Evolutionary conservation across 2,888 invertebrate genomes (phyloP), one percentile per base, ranked within the genome.

Genomic region (Ceratothoa steindachneri): DNA sequence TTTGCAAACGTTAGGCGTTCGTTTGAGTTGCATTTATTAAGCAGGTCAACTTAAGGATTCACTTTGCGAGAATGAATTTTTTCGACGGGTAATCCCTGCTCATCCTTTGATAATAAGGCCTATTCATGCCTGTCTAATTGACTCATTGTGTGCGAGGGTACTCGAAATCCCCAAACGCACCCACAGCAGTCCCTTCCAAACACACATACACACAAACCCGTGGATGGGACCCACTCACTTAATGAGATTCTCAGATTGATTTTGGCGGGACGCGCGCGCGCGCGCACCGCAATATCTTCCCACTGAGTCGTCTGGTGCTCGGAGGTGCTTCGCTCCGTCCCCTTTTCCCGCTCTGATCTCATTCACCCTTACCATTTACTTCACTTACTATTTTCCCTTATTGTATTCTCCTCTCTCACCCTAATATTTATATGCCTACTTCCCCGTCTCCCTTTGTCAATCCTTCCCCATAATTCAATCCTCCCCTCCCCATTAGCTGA

Each of bases 341-440:
- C 3, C 24, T 60, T 24, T 24, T 24, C 60, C 24, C 24, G 24
- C 22, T 60, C 27, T 60, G 60, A 60, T 60, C 60, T 60, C 60
- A 2, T 60, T 60, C 24, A 60, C 60, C 60, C 60, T 60, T 24
- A 60, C 12, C 60, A 60, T 60, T 60, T 60, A 60, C 60, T 60
- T 60, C 60, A 60, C 60, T 60, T 60, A 60, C 27, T 24, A 24
- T 60, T 60, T 60, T 60, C 27, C 60, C 3, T 60, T 60, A 2
- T 24, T 7, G n/a, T 24, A 24, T 60, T 15, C 22, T 24, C 24
- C 60, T 60, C 60, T 22, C 60, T 60, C 60, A 24, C 60, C 60
- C 60, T 60, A 60, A 60, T 60, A 60, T 60, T 60, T 60, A 60
- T 60, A 24, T 60, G 60, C 60, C 60, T 60, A 60, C 24, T 60